Conservation (phyloP, 2,888 invertebrate species). For the Nezara viridula region DNA sequence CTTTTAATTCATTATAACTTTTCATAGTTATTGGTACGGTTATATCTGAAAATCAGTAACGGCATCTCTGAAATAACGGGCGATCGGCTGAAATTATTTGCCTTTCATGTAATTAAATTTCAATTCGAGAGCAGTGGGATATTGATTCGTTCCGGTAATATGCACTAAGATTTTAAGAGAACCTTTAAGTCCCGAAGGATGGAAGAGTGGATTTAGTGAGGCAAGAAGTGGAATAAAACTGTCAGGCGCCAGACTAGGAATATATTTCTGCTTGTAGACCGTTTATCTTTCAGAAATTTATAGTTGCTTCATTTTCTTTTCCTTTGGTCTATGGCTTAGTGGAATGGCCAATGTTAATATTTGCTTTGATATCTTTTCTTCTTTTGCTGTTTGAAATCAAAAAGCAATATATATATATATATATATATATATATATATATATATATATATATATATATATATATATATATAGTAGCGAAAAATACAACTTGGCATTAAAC, state of each 20-base stretch:
- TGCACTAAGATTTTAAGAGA: not conserved
- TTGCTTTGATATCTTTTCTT: not conserved
- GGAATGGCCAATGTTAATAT: not conserved
- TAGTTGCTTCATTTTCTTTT: not conserved
- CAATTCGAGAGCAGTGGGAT: not conserved
- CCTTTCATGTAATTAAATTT: not conserved
- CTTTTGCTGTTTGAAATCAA: not conserved
- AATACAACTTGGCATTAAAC: no score
- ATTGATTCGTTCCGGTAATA: not conserved
- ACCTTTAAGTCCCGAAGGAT: not conserved
- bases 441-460: no score
- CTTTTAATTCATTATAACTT: no score
- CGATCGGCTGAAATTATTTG: no score
- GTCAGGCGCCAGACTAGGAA: slow-evolving; percentile 35
- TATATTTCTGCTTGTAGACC: slow-evolving; percentile 13
- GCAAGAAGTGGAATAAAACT: slow-evolving; percentile 34
- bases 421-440: no score
- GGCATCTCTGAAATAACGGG: no score
- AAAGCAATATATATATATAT: no score
- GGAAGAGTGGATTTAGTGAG: slow-evolving; percentile 17
- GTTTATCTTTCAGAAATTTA: slow-evolving; percentile 40
- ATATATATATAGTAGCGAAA: no score
- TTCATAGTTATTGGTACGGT: no score
- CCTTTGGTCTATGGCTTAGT: not conserved
- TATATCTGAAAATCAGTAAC: no score